Percentiles rank a stretch among this genome's conserved stretches.
Conservation (phyloP, 2,797 vertebrate genomes). For the Poecilia picta region DNA sequence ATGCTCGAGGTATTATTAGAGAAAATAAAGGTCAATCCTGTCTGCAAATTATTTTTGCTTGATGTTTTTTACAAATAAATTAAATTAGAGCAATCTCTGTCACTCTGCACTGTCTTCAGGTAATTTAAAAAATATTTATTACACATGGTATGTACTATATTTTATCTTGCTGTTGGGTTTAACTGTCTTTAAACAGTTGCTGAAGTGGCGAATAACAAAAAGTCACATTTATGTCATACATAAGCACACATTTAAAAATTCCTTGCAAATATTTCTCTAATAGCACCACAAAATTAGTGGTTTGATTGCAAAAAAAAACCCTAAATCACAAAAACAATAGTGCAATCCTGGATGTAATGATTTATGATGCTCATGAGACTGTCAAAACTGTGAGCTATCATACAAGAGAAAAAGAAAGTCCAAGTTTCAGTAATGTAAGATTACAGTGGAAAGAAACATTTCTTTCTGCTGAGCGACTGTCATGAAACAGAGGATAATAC, state of each 20-base stretch:
- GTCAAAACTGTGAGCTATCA: not conserved
- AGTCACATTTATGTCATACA: no score
- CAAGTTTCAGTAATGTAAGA: not conserved
- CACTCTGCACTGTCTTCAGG: not conserved
- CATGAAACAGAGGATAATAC: not conserved
- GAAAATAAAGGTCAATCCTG: not conserved
- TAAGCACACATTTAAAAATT: no score
- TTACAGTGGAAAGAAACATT: no score
- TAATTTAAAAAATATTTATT: not conserved
- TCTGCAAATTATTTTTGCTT: not conserved
- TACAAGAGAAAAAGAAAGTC: not conserved
- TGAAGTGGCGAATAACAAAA: not conserved
- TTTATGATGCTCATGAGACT: not conserved
- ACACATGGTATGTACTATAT: not conserved
- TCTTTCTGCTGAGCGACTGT: not conserved
- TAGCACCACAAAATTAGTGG: no score
- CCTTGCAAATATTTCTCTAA: no score
- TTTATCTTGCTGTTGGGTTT: not conserved
- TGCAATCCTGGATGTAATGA: not conserved
- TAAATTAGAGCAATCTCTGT: not conserved
- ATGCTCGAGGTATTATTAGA: not conserved
- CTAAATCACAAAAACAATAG: no score
- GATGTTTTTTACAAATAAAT: no score
- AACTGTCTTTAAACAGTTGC: not conserved
- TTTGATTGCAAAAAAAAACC: no score